Percentiles rank a stretch among this genome's conserved stretches.
These are phyloP conservation scores for Squalus acanthias DNA, from an alignment of 2,797 vertebrate species.

Conservation along the genomic window DNA sequence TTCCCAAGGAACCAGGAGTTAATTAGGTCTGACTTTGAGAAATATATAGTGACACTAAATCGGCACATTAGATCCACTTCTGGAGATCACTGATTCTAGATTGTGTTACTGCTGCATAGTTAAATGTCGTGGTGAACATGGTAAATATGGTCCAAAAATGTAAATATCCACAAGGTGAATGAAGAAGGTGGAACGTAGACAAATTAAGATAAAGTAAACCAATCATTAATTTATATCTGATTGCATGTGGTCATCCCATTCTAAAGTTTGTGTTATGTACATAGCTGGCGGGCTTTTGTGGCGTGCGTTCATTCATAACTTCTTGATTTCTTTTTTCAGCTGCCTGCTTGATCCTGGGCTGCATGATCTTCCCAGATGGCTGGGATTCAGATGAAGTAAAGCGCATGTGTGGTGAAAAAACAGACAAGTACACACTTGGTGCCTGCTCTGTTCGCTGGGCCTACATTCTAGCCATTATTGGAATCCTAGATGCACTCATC, in stretches of 20 bases:
- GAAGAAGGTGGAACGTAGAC: neutral
- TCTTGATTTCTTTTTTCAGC: slow-evolving; percentile 61
- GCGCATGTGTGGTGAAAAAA: slow-evolving; percentile 93
- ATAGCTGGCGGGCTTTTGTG: neutral
- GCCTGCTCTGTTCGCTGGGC: slow-evolving; percentile 98
- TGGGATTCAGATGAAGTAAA: slow-evolving; percentile 98
- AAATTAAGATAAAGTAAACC: neutral
- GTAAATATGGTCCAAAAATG: neutral
- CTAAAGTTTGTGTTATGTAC: neutral
- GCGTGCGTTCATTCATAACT: neutral
- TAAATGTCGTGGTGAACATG: neutral
- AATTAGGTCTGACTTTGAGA: neutral
- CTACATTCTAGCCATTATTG: slow-evolving; percentile 97
- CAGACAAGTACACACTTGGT: slow-evolving; percentile 93
- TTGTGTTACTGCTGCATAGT: neutral
- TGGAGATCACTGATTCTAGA: too few relatives aligned
- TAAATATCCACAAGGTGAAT: neutral
- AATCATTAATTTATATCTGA: neutral
- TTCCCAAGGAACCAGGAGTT: neutral
- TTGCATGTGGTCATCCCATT: neutral
- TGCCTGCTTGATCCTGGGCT: slow-evolving; percentile 90
- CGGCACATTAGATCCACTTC: neutral
- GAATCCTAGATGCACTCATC: slow-evolving; percentile 94
- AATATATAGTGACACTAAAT: neutral
- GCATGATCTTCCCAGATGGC: slow-evolving; percentile 97